Base-by-base conservation (phyloP, 2,113 vertebrate species). In the Esox niger region DNA sequence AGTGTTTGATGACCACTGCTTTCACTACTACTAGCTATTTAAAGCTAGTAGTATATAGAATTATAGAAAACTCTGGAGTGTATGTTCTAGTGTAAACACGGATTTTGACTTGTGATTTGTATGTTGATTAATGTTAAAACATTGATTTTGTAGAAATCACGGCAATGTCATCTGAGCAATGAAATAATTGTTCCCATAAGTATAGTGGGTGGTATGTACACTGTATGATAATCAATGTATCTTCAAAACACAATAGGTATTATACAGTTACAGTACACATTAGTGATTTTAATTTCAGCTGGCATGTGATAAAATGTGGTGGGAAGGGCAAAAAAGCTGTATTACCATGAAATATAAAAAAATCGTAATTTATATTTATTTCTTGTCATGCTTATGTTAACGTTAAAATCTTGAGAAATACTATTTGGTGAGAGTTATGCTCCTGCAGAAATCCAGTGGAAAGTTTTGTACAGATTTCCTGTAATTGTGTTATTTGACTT, bases 381-480 rank as follows among this genome's bases (percentile, higher is more conserved):
- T n/a, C 11, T 43, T 21, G 10, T 27, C 20, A 35, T 67, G 35
- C 2, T 62, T n/a, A n/a, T n/a, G n/a, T n/a, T n/a, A n/a, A n/a
- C n/a, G 23, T 56, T 68, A 46, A 64, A n/a, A 56, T 8, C 66
- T 46, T 57, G 29, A 64, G 27, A 26, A 33, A 64, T 60, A 27
- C 23, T 27, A 2, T 52, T 8, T 52, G 47, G n/a, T 52, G 20
- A 23, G 47, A 27, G n/a, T 66, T 77, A 71, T 64, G 66, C 69
- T 76, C 71, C 60, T 73, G 59, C 72, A 73, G 38, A 17, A 9
- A 59, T 54, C 9, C 26, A 10, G 6, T 26, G 15, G 1, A 56
- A 35, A 17, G 23, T 76, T 88, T 82, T 88, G 84, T 84, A 81
- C 76, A 79, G 46, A 73, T 74, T 61, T 61, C 20, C 59, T 61